A percentile compares a stretch with the other conserved stretches of the same genome.
Evolutionary conservation across 2,113 vertebrate species (phyloP).

Genomic region (Ibidorhyncha struthersii): DNA sequence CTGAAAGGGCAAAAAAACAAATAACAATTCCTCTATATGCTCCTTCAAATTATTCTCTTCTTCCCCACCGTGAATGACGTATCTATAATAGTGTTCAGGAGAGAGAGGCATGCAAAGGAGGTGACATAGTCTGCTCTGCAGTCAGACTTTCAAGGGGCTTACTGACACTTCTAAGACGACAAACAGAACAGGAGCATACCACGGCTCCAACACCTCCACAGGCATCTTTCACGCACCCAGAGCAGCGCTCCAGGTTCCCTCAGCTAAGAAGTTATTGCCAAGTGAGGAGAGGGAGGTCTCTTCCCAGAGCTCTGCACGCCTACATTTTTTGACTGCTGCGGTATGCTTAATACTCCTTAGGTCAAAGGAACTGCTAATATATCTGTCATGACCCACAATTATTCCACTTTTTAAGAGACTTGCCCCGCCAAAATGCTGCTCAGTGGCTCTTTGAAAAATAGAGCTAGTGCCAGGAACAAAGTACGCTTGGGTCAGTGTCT

Average conservation of each 20-base stretch:
- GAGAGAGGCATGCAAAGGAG: neutral
- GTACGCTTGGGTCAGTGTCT: neutral
- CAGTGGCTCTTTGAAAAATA: neutral
- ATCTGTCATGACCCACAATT: neutral
- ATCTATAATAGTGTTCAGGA: neutral
- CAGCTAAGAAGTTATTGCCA: neutral
- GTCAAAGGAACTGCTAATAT: neutral
- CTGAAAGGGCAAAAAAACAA: constrained; percentile 64
- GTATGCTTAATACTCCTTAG: neutral
- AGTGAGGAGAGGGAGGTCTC: neutral
- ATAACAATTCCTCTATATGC: neutral
- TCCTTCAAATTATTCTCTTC: neutral
- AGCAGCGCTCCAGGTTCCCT: neutral
- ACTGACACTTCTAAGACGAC: neutral
- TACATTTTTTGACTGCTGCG: neutral
- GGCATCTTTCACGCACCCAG: neutral
- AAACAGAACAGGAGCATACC: neutral
- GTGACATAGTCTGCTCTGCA: neutral
- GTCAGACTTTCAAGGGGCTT: neutral
- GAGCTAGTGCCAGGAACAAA: neutral
- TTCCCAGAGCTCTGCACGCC: neutral
- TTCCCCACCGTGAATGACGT: accelerated
- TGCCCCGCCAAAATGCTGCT: neutral
- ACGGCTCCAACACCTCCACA: neutral
- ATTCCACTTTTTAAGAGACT: neutral